These are phyloP conservation scores for Drosophila pallidifrons DNA, from an alignment of 1,140 invertebrate species.

Conservation along the genomic window DNA sequence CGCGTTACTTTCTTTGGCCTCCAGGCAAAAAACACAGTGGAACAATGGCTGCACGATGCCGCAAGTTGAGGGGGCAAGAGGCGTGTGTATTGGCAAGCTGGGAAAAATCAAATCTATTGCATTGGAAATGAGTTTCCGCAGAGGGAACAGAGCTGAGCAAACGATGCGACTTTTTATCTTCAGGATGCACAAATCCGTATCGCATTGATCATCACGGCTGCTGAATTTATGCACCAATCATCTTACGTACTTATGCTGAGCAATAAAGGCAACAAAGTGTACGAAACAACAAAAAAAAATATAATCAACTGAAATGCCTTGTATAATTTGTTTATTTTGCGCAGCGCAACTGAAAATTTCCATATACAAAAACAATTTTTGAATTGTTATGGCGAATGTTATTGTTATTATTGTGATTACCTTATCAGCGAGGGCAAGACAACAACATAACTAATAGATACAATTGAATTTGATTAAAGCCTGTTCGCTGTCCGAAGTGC, in stretches of 20 bases:
- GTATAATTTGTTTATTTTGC: conserved; percentile 21
- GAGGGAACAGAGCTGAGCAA: not conserved
- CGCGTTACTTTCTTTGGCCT: conserved; percentile 66
- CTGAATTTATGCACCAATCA: conserved; percentile 34
- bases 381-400: conserved; percentile 29
- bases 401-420: conserved; percentile 25
- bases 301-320: conserved; percentile 40
- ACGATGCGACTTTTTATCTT: not conserved
- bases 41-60: conserved; percentile 14
- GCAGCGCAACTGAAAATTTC: conserved; percentile 53
- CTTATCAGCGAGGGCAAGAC: conserved; percentile 33
- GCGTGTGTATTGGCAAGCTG: conserved; percentile 3
- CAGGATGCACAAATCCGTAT: conserved; percentile 36
- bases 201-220: conserved; percentile 10
- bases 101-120: conserved; percentile 43
- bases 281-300: conserved; percentile 29
- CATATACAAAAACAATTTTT: conserved; percentile 66
- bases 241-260: conserved; percentile 30
- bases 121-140: conserved; percentile 58
- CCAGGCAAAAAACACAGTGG: conserved; percentile 17
- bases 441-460: conserved; percentile 46
- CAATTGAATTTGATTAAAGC: conserved; percentile 57
- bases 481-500: conserved; percentile 14
- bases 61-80: not conserved
- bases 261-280: conserved; percentile 7